Evolutionary conservation across 2,113 vertebrate species (phyloP), one percentile per base, ranked within the genome.

Genomic region (Nerophis lumbriciformis): DNA sequence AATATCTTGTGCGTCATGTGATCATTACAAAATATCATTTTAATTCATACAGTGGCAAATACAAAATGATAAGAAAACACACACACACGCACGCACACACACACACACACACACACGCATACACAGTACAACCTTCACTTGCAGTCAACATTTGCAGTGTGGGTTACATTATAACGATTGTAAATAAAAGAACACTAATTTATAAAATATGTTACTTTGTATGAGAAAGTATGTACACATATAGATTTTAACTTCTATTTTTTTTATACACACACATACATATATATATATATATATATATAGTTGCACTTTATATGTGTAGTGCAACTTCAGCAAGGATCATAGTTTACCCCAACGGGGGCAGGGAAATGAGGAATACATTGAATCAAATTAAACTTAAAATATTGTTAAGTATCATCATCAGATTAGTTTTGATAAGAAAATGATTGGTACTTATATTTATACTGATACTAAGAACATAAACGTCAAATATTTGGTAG

Each of bases 121-220:
- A 55, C 38, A 39, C 36, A 28, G 28, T 28, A 28, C 28, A 28
- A 28, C 28, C 28, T 28, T 28, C 28, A 28, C 28, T 28, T 28
- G 28, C 28, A 28, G 28, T 28, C 28, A 1, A 1, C 28, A 28
- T 28, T 28, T 38, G 59, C 16, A 59, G 51, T 55, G 39, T 38
- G 14, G 56, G 63, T 53, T 64, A 63, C 55, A 66, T 77, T 44
- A 44, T 68, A 38, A 28, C 28, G 28, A 68, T 45, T 76, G 78
- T 86, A 84, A 77, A 85, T 73, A 82, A 79, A 74, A 28, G 28
- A 59, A 73, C 79, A 11, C 61, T 79, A 69, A 83, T 81, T 80
- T 71, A 85, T 60, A 79, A 67, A 68, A 66, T 56, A 42, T 51
- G 53, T 60, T 78, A 75, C 72, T 80, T 69, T 68, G 57, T 21